Base-by-base conservation (phyloP, 64 coral and sea anemone species). In the Dendronephthya gigantea region DNA sequence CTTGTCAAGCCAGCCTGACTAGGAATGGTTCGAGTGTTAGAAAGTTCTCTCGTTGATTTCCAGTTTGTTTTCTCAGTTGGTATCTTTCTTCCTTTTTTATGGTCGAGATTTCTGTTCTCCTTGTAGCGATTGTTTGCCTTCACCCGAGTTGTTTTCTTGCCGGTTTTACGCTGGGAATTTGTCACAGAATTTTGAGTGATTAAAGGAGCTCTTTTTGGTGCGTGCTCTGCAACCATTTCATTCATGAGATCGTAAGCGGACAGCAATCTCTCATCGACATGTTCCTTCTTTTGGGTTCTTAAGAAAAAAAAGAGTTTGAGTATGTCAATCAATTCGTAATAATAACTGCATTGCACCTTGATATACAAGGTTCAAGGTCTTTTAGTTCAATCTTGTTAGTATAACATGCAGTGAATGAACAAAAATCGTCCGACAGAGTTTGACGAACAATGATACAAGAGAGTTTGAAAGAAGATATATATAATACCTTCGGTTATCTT, bases 401-500 rank as follows among this genome's bases (percentile, higher is more conserved):
- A n/a, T n/a, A n/a, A n/a, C n/a, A n/a, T n/a, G n/a, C n/a, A n/a
- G n/a, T n/a, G n/a, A n/a, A n/a, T n/a, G n/a, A n/a, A n/a, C n/a
- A n/a, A n/a, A n/a, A n/a, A n/a, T n/a, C n/a, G n/a, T n/a, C n/a
- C n/a, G n/a, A n/a, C n/a, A n/a, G n/a, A n/a, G n/a, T n/a, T n/a
- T n/a, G n/a, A n/a, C n/a, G n/a, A n/a, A n/a, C n/a, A n/a, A n/a
- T n/a, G n/a, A n/a, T n/a, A n/a, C n/a, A 66, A 45, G 41, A 45
- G 41, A 45, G 41, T 45, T 15, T 66, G 14, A 7, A 3, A 30
- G 58, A 66, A 36, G 72, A 13, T 79, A n/a, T n/a, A n/a, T n/a
- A n/a, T n/a, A 66, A 35, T 79, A 79, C 72, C 36, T 79, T 79
- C 72, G 72, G 29, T 34, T 79, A 12, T 79, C 72, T 79, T 35